Percentiles rank a stretch among this genome's conserved stretches.
These are phyloP conservation scores for Crocallis elinguaria DNA, from an alignment of 2,888 invertebrate species.

Conservation along the genomic window DNA sequence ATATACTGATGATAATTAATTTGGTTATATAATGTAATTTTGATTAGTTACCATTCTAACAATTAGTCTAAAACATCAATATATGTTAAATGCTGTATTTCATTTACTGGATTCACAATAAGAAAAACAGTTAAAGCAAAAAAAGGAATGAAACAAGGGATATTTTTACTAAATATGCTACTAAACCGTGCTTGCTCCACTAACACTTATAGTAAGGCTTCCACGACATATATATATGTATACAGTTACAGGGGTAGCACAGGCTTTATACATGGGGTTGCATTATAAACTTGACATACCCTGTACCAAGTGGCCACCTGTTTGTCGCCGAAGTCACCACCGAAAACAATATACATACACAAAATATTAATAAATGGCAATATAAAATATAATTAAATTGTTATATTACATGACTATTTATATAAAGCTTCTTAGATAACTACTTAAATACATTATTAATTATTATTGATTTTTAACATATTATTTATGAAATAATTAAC, in stretches of 20 bases:
- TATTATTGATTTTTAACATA: no score
- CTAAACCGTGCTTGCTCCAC: constrained; percentile 18
- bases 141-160: not conserved
- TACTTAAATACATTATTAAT: no score
- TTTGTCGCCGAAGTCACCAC: constrained; percentile 75
- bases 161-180: not conserved
- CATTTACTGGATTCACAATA: constrained; percentile 7
- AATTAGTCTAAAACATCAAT: not conserved
- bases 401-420: not conserved
- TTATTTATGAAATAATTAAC: no score
- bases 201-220: constrained; percentile 16
- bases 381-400: constrained; percentile 18
- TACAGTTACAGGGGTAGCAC: constrained; percentile 37
- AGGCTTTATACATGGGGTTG: constrained; percentile 45
- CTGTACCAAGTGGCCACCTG: constrained; percentile 97
- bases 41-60: no score
- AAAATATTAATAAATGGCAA: constrained; percentile 61
- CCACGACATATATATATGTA: constrained; percentile 2
- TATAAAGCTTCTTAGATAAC: no score
- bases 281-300: constrained; percentile 86
- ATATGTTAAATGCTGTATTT: constrained; percentile 4
- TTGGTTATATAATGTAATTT: no score
- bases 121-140: constrained; percentile 14
- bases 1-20: no score
- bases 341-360: constrained; percentile 81